A percentile compares a stretch with the other conserved stretches of the same genome.
These are phyloP conservation scores for Pipistrellus nathusii DNA, from an alignment of 2,797 vertebrate species.

Conservation along the genomic window DNA sequence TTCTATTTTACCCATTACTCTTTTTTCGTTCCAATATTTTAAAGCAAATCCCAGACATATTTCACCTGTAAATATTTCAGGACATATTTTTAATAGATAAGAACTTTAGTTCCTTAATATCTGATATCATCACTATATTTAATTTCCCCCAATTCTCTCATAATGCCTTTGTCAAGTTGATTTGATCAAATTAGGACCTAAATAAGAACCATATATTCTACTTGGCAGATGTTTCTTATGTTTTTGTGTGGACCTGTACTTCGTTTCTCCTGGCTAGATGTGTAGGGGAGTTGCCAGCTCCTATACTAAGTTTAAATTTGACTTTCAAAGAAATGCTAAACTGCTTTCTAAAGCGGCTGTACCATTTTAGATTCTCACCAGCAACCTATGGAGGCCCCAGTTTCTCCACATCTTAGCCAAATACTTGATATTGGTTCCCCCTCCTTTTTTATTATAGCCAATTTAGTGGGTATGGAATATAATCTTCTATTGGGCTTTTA, in stretches of 20 bases:
- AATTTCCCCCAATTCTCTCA: not conserved
- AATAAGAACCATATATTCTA: not conserved
- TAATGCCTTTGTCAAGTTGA: not conserved
- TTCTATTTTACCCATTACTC: not conserved
- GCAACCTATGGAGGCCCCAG: not conserved
- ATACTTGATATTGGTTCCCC: not conserved
- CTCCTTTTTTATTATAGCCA: not conserved
- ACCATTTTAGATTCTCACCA: not conserved
- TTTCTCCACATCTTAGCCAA: not conserved
- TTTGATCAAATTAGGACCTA: conserved; percentile 4
- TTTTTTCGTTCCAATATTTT: not conserved
- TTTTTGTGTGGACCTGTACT: not conserved
- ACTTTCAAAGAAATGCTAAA: not conserved
- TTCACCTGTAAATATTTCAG: conserved; percentile 35
- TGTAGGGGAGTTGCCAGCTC: not conserved
- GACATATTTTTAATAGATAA: conserved; percentile 1
- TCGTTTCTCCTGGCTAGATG: not conserved
- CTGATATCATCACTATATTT: not conserved
- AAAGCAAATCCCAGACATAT: conserved; percentile 17
- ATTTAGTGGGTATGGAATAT: not conserved
- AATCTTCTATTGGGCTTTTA: not conserved
- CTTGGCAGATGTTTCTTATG: not conserved
- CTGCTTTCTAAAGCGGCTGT: not conserved
- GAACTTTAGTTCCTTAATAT: not conserved
- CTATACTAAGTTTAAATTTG: not conserved